These are phyloP conservation scores for Brachionus rotundiformis DNA, from an alignment of 1,140 invertebrate species.

Conservation along the genomic window DNA sequence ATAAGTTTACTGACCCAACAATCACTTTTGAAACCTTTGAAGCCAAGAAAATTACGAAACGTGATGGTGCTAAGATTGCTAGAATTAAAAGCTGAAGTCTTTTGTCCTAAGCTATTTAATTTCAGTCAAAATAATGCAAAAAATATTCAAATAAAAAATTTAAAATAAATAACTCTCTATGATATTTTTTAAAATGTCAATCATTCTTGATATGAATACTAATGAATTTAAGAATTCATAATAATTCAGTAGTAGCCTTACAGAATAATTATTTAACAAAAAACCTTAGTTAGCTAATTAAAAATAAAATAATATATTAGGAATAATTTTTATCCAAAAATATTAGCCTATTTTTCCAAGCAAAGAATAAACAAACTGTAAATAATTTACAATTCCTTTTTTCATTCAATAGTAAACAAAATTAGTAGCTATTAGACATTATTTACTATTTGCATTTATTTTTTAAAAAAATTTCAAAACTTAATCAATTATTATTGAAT, in stretches of 20 bases:
- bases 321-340: no score
- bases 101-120: not conserved
- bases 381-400: conserved; percentile 11
- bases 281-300: no score
- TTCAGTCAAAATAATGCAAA: not conserved
- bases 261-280: not conserved
- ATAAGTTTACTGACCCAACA: conserved; percentile 72
- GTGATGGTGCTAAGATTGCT: conserved; percentile 50
- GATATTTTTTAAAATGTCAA: not conserved
- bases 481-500: no score
- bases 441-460: no score
- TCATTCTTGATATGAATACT: not conserved
- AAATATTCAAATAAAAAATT: conserved; percentile 23
- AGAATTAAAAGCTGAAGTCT: conserved; percentile 43
- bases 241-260: not conserved
- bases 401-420: not conserved
- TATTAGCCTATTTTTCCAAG: no score
- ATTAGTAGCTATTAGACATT: not conserved
- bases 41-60: conserved; percentile 49
- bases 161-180: not conserved
- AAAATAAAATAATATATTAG: not conserved
- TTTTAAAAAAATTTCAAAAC: no score
- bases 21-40: conserved; percentile 64
- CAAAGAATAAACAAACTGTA: not conserved
- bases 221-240: not conserved